A percentile compares a stretch with the other conserved stretches of the same genome.
phyloP scores from a whole-genome alignment of 1,140 invertebrate genomes.

The Zaprionus lachaisei region DNA sequence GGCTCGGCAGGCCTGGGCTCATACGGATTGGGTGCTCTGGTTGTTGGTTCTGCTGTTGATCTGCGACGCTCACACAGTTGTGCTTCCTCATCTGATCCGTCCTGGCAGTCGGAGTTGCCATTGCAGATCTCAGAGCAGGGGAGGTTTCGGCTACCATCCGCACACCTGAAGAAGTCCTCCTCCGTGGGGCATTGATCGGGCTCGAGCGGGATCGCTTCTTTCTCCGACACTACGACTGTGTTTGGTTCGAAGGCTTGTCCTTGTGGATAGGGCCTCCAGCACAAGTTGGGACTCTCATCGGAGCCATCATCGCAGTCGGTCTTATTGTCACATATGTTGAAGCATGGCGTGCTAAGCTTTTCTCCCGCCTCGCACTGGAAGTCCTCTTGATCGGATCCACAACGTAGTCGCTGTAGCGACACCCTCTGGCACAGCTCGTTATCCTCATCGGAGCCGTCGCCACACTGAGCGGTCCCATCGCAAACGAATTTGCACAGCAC shows the following conservation, averaged over 20 bases:
- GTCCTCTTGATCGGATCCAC: constrained; percentile 6
- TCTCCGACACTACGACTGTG: too few species aligned
- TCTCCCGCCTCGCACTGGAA: constrained; percentile 26
- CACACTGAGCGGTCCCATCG: constrained; percentile 19
- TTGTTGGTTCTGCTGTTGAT: too few species aligned
- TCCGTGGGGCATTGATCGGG: not conserved
- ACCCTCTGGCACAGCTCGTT: constrained; percentile 16
- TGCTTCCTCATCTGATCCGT: constrained; percentile 12
- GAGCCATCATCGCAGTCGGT: constrained; percentile 36
- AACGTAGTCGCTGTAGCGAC: not conserved
- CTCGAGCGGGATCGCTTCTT: not conserved
- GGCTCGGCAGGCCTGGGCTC: not conserved
- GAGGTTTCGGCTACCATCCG: not conserved
- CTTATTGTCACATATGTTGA: constrained; percentile 14
- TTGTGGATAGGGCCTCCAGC: not conserved
- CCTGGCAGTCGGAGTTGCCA: not conserved
- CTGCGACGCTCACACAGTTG: not conserved
- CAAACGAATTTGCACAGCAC: constrained; percentile 21
- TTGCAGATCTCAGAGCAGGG: constrained; percentile 6
- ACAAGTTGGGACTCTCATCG: constrained; percentile 24
- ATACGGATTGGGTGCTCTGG: not conserved
- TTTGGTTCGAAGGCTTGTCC: too few species aligned
- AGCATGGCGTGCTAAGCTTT: constrained; percentile 19
- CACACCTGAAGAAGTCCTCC: constrained; percentile 18
- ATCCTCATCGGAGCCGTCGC: constrained; percentile 42